These are phyloP conservation scores for Mormyrus lacerda DNA, from an alignment of 2,113 vertebrate species.

Conservation along the genomic window DNA sequence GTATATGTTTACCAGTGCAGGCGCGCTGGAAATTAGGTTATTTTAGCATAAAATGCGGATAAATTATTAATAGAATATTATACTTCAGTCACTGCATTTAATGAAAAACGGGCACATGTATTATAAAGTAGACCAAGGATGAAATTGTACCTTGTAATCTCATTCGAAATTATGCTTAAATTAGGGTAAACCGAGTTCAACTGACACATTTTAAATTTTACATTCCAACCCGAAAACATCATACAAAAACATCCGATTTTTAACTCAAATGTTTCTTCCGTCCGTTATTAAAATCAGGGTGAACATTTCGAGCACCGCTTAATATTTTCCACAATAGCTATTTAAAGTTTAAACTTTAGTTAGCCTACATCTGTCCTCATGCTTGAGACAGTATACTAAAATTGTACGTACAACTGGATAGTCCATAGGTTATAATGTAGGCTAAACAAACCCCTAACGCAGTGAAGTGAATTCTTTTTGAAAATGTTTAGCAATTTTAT, in stretches of 20 bases:
- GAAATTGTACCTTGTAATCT: not conserved
- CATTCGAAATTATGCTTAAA: not conserved
- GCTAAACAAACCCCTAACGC: not conserved
- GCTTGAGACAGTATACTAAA: not conserved
- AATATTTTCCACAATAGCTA: not conserved
- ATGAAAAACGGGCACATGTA: too few relatives aligned
- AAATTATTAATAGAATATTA: too few relatives aligned
- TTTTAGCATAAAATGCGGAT: too few relatives aligned
- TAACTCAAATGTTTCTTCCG: too few relatives aligned
- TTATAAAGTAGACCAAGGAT: not conserved
- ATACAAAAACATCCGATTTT: too few relatives aligned
- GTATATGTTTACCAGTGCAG: too few relatives aligned
- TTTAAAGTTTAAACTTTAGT: not conserved
- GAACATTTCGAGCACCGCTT: not conserved
- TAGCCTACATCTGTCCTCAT: not conserved
- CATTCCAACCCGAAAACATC: not conserved
- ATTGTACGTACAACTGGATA: not conserved
- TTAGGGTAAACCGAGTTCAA: not conserved
- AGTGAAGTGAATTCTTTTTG: too few relatives aligned
- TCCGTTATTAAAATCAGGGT: too few relatives aligned
- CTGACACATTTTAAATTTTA: not conserved
- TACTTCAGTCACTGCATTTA: too few relatives aligned
- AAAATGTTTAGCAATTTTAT: too few relatives aligned
- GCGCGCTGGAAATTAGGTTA: too few relatives aligned
- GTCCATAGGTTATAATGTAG: not conserved